phyloP scores from a whole-genome alignment of 2,888 invertebrate species.

The Tachina fera region DNA sequence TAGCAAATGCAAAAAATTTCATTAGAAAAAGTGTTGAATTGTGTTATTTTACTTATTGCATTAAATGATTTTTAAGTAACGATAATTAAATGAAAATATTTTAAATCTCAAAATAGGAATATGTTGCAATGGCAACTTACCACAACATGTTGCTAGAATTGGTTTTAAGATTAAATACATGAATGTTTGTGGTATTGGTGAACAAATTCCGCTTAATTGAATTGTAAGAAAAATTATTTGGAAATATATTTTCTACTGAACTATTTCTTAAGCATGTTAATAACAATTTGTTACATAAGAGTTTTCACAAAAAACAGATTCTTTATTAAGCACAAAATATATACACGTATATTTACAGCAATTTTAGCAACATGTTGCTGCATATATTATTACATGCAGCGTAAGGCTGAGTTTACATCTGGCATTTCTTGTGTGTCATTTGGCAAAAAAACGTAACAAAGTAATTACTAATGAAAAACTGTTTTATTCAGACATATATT shows the following conservation, averaged over 20 bases:
- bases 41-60: constrained; percentile 35
- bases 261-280: neutral
- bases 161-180: neutral
- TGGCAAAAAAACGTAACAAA: too few relatives aligned
- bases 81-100: constrained; percentile 57
- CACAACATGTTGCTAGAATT: constrained; percentile 28
- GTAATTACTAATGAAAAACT: too few relatives aligned
- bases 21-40: constrained; percentile 66
- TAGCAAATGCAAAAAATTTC: constrained; percentile 63
- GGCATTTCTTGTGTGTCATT: too few relatives aligned
- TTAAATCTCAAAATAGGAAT: constrained; percentile 38
- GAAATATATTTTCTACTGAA: neutral
- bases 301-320: too few relatives aligned
- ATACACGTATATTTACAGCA: too few relatives aligned
- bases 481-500: too few relatives aligned
- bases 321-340: too few relatives aligned
- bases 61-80: constrained; percentile 50
- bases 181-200: neutral
- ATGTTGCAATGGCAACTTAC: constrained; percentile 17
- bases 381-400: too few relatives aligned
- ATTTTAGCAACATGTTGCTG: too few relatives aligned
- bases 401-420: too few relatives aligned
- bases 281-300: neutral
- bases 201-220: neutral
- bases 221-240: neutral